Conservation (phyloP, 1,140 invertebrate species). For the Bombus superbus region DNA sequence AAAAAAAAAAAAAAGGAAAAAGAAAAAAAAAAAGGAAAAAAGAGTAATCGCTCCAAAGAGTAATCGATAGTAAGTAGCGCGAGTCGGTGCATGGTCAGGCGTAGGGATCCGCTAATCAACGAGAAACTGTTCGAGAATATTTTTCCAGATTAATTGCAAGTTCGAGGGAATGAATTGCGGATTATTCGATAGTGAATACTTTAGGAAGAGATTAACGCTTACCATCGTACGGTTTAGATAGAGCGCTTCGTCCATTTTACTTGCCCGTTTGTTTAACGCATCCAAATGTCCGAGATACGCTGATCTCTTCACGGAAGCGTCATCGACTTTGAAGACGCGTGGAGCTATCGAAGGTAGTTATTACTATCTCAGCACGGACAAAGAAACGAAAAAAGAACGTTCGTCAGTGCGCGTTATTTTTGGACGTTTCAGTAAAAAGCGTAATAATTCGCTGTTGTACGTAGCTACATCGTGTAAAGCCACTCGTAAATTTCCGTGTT, state of each 20-base stretch:
- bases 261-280: background rate
- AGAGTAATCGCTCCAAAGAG: background rate
- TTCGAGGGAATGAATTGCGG: background rate
- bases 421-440: too few species aligned
- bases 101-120: background rate
- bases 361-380: too few species aligned
- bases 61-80: background rate
- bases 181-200: background rate
- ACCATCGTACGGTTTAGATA: background rate
- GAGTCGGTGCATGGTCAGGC: background rate
- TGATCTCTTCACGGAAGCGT: background rate
- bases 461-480: too few species aligned
- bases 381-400: background rate
- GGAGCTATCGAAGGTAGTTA: background rate
- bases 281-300: background rate
- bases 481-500: conserved; percentile 10
- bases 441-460: too few species aligned
- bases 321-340: background rate
- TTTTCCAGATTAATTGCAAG: background rate
- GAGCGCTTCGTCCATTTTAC: background rate
- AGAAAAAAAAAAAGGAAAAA: background rate
- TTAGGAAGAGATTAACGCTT: too few species aligned
- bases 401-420: background rate
- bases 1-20: too few species aligned
- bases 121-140: background rate